Percentiles rank a stretch among this genome's conserved stretches.
Evolutionary conservation across 2,888 invertebrate genomes (phyloP).

Genomic region (Phyllotreta striolata): DNA sequence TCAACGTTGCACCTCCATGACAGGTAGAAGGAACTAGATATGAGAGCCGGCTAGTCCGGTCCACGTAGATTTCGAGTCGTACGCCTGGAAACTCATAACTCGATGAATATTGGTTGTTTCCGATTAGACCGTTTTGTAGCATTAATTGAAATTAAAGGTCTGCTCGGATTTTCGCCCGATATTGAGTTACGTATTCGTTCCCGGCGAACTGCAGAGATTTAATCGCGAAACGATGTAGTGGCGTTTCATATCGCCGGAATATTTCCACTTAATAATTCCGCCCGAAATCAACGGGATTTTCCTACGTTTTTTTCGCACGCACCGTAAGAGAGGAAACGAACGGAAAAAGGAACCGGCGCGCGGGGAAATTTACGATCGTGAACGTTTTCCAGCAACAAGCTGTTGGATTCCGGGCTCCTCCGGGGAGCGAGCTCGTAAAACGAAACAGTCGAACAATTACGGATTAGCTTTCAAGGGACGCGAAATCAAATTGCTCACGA

Average conservation of each 20-base stretch:
- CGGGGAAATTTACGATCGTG: conserved; percentile 14
- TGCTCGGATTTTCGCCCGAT: conserved; percentile 26
- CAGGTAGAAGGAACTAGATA: too few species aligned
- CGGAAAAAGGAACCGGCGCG: too few species aligned
- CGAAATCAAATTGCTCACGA: conserved; percentile 1
- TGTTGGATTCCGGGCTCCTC: conserved; percentile 17
- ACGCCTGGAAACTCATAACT: conserved; percentile 27
- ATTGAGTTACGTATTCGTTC: conserved; percentile 31
- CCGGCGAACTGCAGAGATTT: conserved; percentile 18
- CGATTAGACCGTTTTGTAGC: conserved; percentile 42
- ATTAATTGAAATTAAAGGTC: conserved; percentile 45
- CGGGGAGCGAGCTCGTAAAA: conserved; percentile 19
- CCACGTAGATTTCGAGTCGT: too few species aligned
- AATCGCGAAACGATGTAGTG: conserved; percentile 17
- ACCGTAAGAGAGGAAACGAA: too few species aligned
- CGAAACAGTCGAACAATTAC: conserved; percentile 21
- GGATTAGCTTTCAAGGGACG: conserved; percentile 15
- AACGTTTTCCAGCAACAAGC: conserved; percentile 25
- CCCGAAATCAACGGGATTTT: too few species aligned
- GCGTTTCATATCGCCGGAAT: too few species aligned
- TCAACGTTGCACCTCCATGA: too few species aligned
- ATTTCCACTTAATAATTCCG: not conserved
- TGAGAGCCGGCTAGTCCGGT: too few species aligned
- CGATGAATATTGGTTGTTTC: conserved; percentile 44
- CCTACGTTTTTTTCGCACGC: too few species aligned